Evolutionary conservation across 2,888 invertebrate genomes (phyloP).

Genomic region (Scelioninae gen. 1): DNA sequence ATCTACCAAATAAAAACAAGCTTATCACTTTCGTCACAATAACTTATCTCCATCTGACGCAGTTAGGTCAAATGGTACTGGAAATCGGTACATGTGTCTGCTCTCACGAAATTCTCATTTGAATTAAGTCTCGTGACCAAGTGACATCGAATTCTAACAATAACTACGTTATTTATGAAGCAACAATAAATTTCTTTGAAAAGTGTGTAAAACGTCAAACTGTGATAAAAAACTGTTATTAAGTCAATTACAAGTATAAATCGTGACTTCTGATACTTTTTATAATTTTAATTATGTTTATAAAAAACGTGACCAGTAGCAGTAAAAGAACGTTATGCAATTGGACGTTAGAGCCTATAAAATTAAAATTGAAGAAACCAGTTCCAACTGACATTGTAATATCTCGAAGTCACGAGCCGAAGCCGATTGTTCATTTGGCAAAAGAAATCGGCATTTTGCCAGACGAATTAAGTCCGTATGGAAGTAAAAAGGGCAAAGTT

Average conservation of each 20-base stretch:
- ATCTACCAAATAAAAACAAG: constrained; percentile 23
- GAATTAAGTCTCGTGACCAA: constrained; percentile 28
- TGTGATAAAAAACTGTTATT: constrained; percentile 11
- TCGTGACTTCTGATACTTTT: not conserved
- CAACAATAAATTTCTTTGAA: constrained; percentile 7
- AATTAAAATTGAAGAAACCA: constrained; percentile 88
- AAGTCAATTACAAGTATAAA: not conserved
- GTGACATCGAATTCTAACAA: constrained; percentile 7
- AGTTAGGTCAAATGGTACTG: constrained; percentile 41
- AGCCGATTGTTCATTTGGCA: constrained; percentile 91
- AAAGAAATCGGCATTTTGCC: constrained; percentile 92
- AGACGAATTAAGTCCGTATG: constrained; percentile 94
- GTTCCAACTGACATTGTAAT: constrained; percentile 98
- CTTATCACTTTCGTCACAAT: constrained; percentile 39
- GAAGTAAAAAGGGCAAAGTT: constrained; percentile 97
- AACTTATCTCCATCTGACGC: constrained; percentile 28
- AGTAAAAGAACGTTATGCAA: constrained; percentile 73
- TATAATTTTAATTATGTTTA: constrained; percentile 17
- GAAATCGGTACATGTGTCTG: constrained; percentile 2
- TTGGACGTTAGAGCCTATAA: constrained; percentile 90
- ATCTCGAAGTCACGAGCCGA: constrained; percentile 94
- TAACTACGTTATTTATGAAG: not conserved
- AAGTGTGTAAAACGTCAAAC: not conserved
- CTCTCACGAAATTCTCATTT: constrained; percentile 29
- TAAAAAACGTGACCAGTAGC: constrained; percentile 19